These are phyloP conservation scores for Gymnodraco acuticeps DNA, from an alignment of 2,797 vertebrate genomes.

Conservation along the genomic window DNA sequence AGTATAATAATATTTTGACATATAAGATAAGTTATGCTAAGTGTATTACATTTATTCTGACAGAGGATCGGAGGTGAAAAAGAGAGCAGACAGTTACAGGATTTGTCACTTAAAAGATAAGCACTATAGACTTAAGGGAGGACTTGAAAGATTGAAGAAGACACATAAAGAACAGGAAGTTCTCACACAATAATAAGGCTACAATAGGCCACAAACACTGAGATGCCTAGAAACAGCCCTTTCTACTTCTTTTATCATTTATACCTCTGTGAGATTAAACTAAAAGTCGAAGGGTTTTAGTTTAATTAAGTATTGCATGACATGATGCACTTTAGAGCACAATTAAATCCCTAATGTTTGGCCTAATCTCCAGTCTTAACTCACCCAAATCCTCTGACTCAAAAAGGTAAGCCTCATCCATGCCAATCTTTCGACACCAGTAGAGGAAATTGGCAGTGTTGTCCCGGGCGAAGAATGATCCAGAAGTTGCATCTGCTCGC, in stretches of 20 bases:
- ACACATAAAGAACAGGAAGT: neutral
- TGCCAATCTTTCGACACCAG: constrained; percentile 96
- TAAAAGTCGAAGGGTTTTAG: constrained; percentile 6
- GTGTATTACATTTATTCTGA: neutral
- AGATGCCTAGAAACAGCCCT: neutral
- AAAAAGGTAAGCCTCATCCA: constrained; percentile 95
- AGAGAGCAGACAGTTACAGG: neutral
- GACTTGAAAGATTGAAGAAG: neutral
- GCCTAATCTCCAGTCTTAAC: constrained; percentile 29
- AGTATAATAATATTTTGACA: neutral
- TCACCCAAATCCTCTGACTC: constrained; percentile 98
- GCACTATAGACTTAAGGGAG: neutral
- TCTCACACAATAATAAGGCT: neutral
- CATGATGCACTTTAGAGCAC: constrained; percentile 8
- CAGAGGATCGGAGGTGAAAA: neutral
- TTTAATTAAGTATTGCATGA: constrained; percentile 11
- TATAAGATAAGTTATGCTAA: neutral
- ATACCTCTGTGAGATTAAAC: neutral
- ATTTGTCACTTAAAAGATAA: neutral
- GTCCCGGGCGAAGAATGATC: constrained; percentile 97
- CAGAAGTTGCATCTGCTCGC: constrained; percentile 92
- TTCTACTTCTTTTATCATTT: neutral
- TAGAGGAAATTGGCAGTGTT: constrained; percentile 98
- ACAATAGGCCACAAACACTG: neutral
- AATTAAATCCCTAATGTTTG: constrained; percentile 8